Base-by-base conservation (phyloP, 2,797 vertebrate genomes). In the Hydrolagus colliei region DNA sequence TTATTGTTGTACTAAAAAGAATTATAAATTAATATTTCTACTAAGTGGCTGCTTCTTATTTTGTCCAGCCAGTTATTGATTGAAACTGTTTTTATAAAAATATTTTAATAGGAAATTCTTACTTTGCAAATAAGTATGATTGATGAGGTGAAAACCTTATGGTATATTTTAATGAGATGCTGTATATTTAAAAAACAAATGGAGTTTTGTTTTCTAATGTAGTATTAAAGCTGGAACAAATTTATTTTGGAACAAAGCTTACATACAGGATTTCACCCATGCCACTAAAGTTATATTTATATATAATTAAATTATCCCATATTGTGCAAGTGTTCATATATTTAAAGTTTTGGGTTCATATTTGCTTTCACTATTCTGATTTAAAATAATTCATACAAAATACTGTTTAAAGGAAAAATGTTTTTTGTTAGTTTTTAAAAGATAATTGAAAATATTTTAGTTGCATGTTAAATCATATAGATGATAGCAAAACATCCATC, bases 381-480 rank as follows among this genome's bases (percentile, higher is more conserved):
- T 79, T 63, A 22, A 79, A 79, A 79, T 20, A 63, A 2, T 13
- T 16, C 62, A 79, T 20, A 3, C n/a, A 63, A 84, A 71, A n/a
- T 20, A 4, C 16, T 68, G 7, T 68, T 84, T 67, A 20, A 27
- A 52, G 16, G 6, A 13, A 84, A 79, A 52, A n/a, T 84, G 41
- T 71, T 71, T 35, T 52, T 71, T 71, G 65, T 71, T 84, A 35
- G 16, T 71, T 68, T 52, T 76, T 52, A 68, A n/a, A 63, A 71
- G 16, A 27, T 71, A 35, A 84, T 41, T 84, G 32, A 71, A 67
- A 20, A 68, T 71, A 67, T 84, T 84, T 65, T 82, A 35, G 13
- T 68, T 84, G 18, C 65, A 84, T 84, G 65, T 84, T 18, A 84
- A 84, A 84, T 67, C 32, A 68, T 16, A 84, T 32, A 71, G 32